Conservation (phyloP, 2,888 invertebrate genomes). For the Tyria jacobaeae region DNA sequence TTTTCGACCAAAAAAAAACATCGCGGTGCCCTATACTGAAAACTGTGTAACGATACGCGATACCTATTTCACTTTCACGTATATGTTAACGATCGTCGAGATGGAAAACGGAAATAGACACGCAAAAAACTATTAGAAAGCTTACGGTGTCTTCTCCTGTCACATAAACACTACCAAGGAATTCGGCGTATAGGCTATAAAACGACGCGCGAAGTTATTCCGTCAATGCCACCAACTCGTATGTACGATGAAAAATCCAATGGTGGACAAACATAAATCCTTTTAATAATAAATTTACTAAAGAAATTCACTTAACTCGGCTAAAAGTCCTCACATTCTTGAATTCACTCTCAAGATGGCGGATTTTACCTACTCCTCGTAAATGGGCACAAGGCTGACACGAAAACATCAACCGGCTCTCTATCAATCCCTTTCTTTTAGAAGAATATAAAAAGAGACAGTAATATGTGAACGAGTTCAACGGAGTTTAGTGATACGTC, state of each 20-base stretch:
- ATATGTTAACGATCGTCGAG: conserved; percentile 82
- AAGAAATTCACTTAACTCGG: conserved; percentile 79
- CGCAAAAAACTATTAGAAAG: conserved; percentile 87
- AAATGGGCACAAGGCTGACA: conserved; percentile 87
- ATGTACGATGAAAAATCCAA: conserved; percentile 62
- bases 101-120: conserved; percentile 85
- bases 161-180: conserved; percentile 85
- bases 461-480: conserved; percentile 76
- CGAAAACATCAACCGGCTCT: conserved; percentile 86
- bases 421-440: conserved; percentile 80
- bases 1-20: conserved; percentile 81
- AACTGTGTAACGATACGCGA: conserved; percentile 63
- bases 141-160: conserved; percentile 85
- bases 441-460: conserved; percentile 72
- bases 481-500: conserved; percentile 76
- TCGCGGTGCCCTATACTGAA: conserved; percentile 66
- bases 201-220: conserved; percentile 67
- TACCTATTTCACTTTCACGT: conserved; percentile 82
- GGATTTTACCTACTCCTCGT: conserved; percentile 87
- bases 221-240: conserved; percentile 63
- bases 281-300: conserved; percentile 82
- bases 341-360: conserved; percentile 89
- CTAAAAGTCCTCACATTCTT: conserved; percentile 87
- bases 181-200: conserved; percentile 76
- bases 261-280: conserved; percentile 68